Percentiles rank a stretch among this genome's conserved stretches.
These are phyloP conservation scores for Scomber scombrus DNA, from an alignment of 2,113 vertebrate species.

Conservation along the genomic window DNA sequence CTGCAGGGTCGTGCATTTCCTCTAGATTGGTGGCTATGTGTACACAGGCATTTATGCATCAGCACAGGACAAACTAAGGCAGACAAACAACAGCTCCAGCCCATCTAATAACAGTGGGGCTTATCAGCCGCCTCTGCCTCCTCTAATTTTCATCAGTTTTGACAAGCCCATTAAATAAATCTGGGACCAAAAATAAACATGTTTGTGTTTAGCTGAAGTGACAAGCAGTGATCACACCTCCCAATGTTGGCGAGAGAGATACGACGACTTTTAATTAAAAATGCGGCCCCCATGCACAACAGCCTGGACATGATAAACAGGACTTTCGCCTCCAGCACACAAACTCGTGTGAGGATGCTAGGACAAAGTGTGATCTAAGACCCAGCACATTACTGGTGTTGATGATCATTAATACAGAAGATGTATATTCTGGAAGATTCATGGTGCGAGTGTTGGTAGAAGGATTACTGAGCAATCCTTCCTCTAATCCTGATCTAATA, in stretches of 20 bases:
- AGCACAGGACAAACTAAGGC: slow-evolving; percentile 56
- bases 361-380: slow-evolving; percentile 39
- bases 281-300: slow-evolving; percentile 26
- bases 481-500: slow-evolving; percentile 60
- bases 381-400: slow-evolving; percentile 27
- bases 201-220: slow-evolving; percentile 81
- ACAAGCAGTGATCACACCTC: slow-evolving; percentile 82
- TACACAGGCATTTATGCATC: slow-evolving; percentile 44
- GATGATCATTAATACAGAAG: slow-evolving; percentile 38
- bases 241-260: slow-evolving; percentile 56
- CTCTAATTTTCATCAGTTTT: slow-evolving; percentile 83
- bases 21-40: slow-evolving; percentile 40
- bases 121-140: slow-evolving; percentile 77
- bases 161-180: slow-evolving; percentile 84
- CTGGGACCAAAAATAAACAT: slow-evolving; percentile 81
- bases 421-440: slow-evolving; percentile 31
- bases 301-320: slow-evolving; percentile 55
- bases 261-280: slow-evolving; percentile 77
- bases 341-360: not conserved
- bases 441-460: slow-evolving; percentile 23
- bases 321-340: slow-evolving; percentile 43
- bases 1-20: slow-evolving; percentile 32
- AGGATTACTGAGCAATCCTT: slow-evolving; percentile 45
- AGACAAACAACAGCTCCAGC: slow-evolving; percentile 68
- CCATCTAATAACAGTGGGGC: slow-evolving; percentile 76